Evolutionary conservation across 2,888 invertebrate genomes (phyloP).

Genomic region (Leucozona laternaria): DNA sequence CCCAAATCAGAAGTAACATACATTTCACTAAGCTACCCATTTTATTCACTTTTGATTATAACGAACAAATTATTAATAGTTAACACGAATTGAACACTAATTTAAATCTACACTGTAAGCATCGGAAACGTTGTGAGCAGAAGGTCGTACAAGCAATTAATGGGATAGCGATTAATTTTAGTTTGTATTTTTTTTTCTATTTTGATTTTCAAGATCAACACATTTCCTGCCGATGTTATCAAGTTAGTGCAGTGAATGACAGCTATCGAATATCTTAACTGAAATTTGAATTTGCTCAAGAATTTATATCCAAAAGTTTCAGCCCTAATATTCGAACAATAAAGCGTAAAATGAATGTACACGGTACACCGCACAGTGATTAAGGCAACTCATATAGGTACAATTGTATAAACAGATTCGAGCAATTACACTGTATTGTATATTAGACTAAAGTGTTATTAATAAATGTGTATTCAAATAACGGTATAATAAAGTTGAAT

Average conservation of each 20-base stretch:
- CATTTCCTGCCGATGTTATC: conserved; percentile 3
- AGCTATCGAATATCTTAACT: conserved; percentile 37
- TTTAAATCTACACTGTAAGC: not conserved
- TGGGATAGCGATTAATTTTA: not conserved
- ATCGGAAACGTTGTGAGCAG: not conserved
- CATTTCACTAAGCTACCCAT: not conserved
- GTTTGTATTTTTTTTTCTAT: not conserved
- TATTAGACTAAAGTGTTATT: conserved; percentile 28
- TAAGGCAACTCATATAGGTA: conserved; percentile 25
- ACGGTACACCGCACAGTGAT: conserved; percentile 27
- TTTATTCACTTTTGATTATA: not conserved
- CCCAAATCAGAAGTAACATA: conserved; percentile 9
- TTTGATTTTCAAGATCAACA: conserved; percentile 23
- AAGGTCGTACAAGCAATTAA: not conserved
- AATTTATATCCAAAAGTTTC: conserved; percentile 45
- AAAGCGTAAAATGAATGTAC: conserved; percentile 16
- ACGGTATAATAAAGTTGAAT: conserved; percentile 36
- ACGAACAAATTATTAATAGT: not conserved
- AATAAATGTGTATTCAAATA: conserved; percentile 46
- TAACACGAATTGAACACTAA: not conserved
- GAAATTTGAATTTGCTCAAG: conserved; percentile 5
- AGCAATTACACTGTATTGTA: conserved; percentile 45
- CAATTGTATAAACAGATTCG: conserved; percentile 35
- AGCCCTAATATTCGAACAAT: conserved; percentile 19
- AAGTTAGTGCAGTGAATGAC: conserved; percentile 1